Evolutionary conservation across 2,113 vertebrate genomes (phyloP), one percentile per base, ranked within the genome.

Genomic region (Rostratula benghalensis): DNA sequence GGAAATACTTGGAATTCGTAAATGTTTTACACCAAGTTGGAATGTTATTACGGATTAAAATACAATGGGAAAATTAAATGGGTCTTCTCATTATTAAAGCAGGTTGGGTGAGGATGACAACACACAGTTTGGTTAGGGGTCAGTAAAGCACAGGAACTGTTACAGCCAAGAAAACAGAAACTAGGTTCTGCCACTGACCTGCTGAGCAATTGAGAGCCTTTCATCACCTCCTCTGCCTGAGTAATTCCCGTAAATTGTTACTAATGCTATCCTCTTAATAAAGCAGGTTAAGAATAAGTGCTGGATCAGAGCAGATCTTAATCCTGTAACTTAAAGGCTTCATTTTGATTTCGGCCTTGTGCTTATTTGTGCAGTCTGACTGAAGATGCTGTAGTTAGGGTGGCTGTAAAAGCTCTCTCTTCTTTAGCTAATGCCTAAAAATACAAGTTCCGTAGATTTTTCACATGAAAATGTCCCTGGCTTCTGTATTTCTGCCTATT

Each of bases 181-280:
- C 87, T 82, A 57, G 43, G 65, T 79, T 79, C 81, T 91, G 83
- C 93, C 87, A 48, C 74, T 95, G 96, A 95, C 91, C 91, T 91
- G 83, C 84, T 94, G 87, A 95, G 93, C 87, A 96, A 95, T 73
- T 1, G 0, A 60, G 69, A 75, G 71, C 61, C 57, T 93, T 96
- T 95, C 87, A 48, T 94, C 87, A 87, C 84, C 83, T 95, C 77
- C 48, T 60, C 91, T 95, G 87, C 77, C 78, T 91, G 56, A 89
- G 89, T 91, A 97, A 97, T 89, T 79, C 89, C 87, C 60, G 48
- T 91, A 93, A 95, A 93, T 93, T 90, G 77, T 48, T 89, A 59
- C 89, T 87, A 96, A 85, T 91, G 81, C 81, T 92, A 74, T 89
- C 91, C 91, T 94, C 94, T 91, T 96, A 94, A 92, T 91, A 94